A percentile compares a stretch with the other conserved stretches of the same genome.
phyloP scores from a whole-genome alignment of 2,888 invertebrate species.

The Pseudococcus longispinus region DNA sequence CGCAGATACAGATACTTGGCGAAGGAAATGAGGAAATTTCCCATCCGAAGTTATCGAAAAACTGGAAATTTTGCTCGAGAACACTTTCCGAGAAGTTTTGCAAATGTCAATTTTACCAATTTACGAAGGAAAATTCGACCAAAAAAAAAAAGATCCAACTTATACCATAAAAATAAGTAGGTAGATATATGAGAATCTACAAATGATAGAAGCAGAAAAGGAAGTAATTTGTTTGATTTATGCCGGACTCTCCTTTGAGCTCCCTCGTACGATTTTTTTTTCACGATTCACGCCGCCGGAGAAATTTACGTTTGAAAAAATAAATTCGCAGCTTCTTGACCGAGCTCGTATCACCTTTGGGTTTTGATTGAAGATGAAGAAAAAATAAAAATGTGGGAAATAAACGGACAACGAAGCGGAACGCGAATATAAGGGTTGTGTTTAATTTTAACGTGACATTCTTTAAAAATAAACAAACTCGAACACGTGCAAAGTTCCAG shows the following conservation, averaged over 20 bases:
- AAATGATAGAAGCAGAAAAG: neutral
- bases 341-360: neutral
- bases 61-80: too few relatives aligned
- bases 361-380: neutral
- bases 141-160: neutral
- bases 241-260: neutral
- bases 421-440: neutral
- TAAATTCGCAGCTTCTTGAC: neutral
- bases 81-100: too few relatives aligned
- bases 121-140: neutral
- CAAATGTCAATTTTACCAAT: too few relatives aligned
- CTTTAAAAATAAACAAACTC: conserved; percentile 10
- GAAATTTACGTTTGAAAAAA: neutral
- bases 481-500: conserved; percentile 20
- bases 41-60: too few relatives aligned
- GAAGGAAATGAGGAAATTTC: too few relatives aligned
- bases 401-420: neutral
- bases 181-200: neutral
- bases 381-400: neutral
- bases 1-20: too few relatives aligned
- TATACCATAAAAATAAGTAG: neutral
- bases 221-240: conserved; percentile 18
- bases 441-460: conserved; percentile 3
- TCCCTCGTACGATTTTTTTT: neutral
- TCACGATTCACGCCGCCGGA: neutral